These are phyloP conservation scores for Brachionus rubens DNA, from an alignment of 1,140 invertebrate genomes.

Conservation along the genomic window DNA sequence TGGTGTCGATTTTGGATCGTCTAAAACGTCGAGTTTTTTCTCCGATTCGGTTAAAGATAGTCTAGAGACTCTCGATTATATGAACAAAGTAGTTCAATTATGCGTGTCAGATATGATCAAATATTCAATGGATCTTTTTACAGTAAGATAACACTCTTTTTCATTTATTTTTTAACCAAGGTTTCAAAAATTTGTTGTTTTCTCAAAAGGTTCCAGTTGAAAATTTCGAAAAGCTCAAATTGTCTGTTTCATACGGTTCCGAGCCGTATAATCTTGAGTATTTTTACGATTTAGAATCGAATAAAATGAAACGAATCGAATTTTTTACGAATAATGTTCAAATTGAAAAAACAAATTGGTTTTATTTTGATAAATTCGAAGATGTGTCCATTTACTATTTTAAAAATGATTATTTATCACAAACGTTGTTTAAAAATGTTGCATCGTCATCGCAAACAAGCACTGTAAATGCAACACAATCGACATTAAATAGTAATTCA, in stretches of 20 bases:
- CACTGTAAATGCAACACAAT: not conserved
- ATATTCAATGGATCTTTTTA: slow-evolving; percentile 37
- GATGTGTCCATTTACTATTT: slow-evolving; percentile 33
- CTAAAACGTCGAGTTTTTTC: not conserved
- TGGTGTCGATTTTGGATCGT: not conserved
- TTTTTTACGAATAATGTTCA: slow-evolving; percentile 31
- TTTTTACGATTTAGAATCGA: slow-evolving; percentile 5
- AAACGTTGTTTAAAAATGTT: slow-evolving; percentile 18
- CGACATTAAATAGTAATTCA: not conserved
- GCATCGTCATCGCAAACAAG: not conserved
- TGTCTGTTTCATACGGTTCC: slow-evolving; percentile 11
- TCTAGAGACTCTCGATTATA: slow-evolving; percentile 3
- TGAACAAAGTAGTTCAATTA: slow-evolving; percentile 35
- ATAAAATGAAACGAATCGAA: slow-evolving; percentile 5
- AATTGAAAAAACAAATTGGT: slow-evolving; percentile 39
- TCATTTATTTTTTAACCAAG: not conserved
- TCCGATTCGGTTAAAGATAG: slow-evolving; percentile 11
- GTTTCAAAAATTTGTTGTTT: not conserved
- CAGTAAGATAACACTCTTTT: no score
- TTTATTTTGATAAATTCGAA: slow-evolving; percentile 36
- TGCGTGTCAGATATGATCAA: slow-evolving; percentile 42
- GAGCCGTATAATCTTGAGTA: slow-evolving; percentile 29
- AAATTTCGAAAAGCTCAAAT: slow-evolving; percentile 32
- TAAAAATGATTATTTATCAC: slow-evolving; percentile 17
- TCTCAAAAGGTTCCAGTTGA: slow-evolving; percentile 17